A percentile compares a stretch with the other conserved stretches of the same genome.
Conservation (phyloP, 1,140 invertebrate genomes). For the Hylaeus volcanicus region DNA sequence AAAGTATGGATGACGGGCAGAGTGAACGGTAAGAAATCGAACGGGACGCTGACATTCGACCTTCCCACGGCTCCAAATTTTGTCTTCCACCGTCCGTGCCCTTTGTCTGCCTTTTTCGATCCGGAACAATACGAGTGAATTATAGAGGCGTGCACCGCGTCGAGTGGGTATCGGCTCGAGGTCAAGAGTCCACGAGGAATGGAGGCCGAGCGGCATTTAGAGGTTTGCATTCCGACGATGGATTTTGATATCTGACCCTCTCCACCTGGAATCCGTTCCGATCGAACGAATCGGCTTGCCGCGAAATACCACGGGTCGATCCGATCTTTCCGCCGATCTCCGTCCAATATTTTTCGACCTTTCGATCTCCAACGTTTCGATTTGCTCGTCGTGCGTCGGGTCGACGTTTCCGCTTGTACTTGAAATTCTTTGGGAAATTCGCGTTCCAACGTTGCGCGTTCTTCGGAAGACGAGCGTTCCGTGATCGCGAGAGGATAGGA, state of each 20-base stretch:
- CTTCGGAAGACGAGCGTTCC: too few relatives aligned
- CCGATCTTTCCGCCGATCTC: neutral
- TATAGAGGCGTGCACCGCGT: constrained; percentile 59
- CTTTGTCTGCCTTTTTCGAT: constrained; percentile 24
- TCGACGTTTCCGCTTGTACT: too few relatives aligned
- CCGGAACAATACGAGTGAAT: constrained; percentile 71
- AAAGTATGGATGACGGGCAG: too few relatives aligned
- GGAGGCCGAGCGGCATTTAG: constrained; percentile 62
- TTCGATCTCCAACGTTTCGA: neutral
- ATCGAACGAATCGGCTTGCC: constrained; percentile 18
- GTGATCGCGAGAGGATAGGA: too few relatives aligned
- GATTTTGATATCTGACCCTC: constrained; percentile 46
- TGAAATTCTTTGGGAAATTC: too few relatives aligned
- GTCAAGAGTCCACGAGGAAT: constrained; percentile 66
- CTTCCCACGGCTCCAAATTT: constrained; percentile 44
- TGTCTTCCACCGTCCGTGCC: neutral
- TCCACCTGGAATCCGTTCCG: constrained; percentile 30
- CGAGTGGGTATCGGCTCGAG: constrained; percentile 68
- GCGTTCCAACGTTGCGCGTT: too few relatives aligned
- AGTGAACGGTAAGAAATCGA: neutral
- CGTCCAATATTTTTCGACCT: neutral
- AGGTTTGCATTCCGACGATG: constrained; percentile 37
- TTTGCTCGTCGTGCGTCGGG: neutral
- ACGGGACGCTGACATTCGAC: constrained; percentile 62
- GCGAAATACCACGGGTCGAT: neutral